A percentile compares a stretch with the other conserved stretches of the same genome.
Evolutionary conservation across 2,888 invertebrate species (phyloP).

Genomic region (Oscheius myriophilus): DNA sequence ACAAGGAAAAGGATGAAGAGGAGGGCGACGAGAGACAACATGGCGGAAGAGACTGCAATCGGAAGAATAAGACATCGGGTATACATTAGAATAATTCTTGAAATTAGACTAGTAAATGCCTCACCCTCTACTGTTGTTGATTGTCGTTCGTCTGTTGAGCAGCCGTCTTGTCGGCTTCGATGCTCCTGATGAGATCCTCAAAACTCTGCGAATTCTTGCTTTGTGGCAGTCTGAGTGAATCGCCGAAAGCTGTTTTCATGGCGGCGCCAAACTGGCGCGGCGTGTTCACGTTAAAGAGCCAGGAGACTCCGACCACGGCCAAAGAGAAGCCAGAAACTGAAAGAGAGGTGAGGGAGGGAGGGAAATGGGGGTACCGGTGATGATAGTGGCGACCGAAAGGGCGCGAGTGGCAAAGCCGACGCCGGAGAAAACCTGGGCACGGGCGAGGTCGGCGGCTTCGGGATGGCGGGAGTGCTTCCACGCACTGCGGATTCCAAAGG

Average conservation of each 20-base stretch:
- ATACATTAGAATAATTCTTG: not conserved
- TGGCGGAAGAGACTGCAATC: constrained; percentile 10
- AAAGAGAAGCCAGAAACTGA: constrained; percentile 62
- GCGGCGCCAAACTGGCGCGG: constrained; percentile 65
- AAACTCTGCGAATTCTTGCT: constrained; percentile 53
- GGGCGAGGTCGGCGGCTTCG: constrained; percentile 53
- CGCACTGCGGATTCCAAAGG: constrained; percentile 52
- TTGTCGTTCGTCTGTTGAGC: not conserved
- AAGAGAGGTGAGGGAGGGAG: not conserved
- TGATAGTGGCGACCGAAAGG: constrained; percentile 63
- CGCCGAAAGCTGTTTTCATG: constrained; percentile 57
- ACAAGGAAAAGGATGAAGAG: constrained; percentile 39
- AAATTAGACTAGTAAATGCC: not conserved
- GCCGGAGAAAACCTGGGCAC: constrained; percentile 55
- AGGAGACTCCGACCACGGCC: constrained; percentile 63
- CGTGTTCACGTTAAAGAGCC: constrained; percentile 62
- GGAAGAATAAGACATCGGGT: not conserved
- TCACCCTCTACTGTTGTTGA: not conserved
- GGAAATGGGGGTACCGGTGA: constrained; percentile 45
- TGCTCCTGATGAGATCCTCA: constrained; percentile 52
- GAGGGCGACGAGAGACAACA: constrained; percentile 38
- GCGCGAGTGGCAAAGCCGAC: constrained; percentile 66
- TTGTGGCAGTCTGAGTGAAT: constrained; percentile 45
- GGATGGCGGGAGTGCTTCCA: constrained; percentile 53
- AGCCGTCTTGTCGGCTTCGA: constrained; percentile 42